phyloP scores from a whole-genome alignment of 2,113 vertebrate species.

The Ranitomeya variabilis region DNA sequence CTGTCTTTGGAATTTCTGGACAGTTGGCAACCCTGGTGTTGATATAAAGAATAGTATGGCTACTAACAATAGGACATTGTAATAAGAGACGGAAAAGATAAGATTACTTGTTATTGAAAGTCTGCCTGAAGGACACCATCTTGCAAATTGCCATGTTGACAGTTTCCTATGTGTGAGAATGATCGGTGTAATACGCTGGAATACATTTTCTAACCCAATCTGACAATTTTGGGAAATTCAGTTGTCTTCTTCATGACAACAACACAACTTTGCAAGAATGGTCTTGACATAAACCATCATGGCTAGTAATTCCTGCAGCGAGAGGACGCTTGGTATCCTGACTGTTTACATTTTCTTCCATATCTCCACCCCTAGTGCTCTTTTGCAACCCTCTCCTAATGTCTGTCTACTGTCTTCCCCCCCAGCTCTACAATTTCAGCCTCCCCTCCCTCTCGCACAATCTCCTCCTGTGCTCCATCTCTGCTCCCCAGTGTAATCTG shows the following conservation, averaged over 20 bases:
- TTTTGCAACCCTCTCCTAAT: background rate
- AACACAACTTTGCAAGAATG: background rate
- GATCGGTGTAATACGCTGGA: background rate
- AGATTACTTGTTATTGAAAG: background rate
- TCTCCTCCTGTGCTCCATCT: background rate
- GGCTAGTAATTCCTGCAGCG: background rate
- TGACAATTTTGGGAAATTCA: background rate
- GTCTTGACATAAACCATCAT: background rate
- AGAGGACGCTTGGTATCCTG: background rate
- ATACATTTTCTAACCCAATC: too few species aligned
- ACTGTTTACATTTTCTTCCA: background rate
- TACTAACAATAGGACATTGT: background rate
- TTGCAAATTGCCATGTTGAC: background rate
- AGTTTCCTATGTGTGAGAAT: background rate
- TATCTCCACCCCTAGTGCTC: background rate
- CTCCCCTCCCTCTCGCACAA: constrained; percentile 14
- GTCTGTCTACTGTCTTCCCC: background rate
- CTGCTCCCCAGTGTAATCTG: constrained; percentile 44
- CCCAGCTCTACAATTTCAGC: background rate
- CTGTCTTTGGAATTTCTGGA: too few species aligned
- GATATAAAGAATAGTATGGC: too few species aligned
- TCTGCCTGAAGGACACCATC: background rate
- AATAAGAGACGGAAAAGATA: background rate
- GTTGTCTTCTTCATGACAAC: background rate
- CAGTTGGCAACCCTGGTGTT: too few species aligned